phyloP scores from a whole-genome alignment of 2,888 invertebrate species.

The Piscicola geometra region DNA sequence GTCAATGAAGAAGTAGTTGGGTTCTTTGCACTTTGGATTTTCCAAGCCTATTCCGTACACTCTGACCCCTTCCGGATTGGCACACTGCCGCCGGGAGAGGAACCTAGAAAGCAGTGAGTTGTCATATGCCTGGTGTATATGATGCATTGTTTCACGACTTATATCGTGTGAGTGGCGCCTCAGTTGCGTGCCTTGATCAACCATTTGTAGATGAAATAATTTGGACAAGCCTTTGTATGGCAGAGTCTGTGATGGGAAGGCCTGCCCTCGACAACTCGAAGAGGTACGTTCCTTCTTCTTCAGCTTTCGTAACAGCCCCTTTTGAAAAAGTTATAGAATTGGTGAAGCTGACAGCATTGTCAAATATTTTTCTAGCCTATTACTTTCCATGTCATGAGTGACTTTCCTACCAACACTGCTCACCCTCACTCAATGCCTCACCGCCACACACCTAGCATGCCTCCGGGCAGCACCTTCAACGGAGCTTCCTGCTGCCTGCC shows the following conservation, averaged over 20 bases:
- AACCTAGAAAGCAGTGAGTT: background rate
- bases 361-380: too few species aligned
- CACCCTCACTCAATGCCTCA: background rate
- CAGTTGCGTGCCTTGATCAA: too few species aligned
- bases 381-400: too few species aligned
- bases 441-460: constrained; percentile 23
- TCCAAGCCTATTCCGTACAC: constrained; percentile 26
- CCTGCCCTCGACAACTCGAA: constrained; percentile 28
- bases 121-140: too few species aligned
- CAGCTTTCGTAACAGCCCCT: constrained; percentile 26
- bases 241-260: background rate
- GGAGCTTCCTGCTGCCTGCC: background rate
- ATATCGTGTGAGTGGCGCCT: background rate
- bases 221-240: constrained; percentile 9
- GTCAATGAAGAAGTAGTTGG: constrained; percentile 31
- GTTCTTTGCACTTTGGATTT: constrained; percentile 7
- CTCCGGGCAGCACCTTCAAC: constrained; percentile 16
- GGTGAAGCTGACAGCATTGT: too few species aligned
- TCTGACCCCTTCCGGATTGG: constrained; percentile 21
- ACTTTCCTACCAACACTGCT: background rate
- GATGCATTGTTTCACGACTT: background rate
- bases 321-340: background rate
- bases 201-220: background rate
- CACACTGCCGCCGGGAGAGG: background rate
- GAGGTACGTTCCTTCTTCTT: constrained; percentile 14